Evolutionary conservation across 1,140 invertebrate species (phyloP).

Genomic region (Venturia canescens): DNA sequence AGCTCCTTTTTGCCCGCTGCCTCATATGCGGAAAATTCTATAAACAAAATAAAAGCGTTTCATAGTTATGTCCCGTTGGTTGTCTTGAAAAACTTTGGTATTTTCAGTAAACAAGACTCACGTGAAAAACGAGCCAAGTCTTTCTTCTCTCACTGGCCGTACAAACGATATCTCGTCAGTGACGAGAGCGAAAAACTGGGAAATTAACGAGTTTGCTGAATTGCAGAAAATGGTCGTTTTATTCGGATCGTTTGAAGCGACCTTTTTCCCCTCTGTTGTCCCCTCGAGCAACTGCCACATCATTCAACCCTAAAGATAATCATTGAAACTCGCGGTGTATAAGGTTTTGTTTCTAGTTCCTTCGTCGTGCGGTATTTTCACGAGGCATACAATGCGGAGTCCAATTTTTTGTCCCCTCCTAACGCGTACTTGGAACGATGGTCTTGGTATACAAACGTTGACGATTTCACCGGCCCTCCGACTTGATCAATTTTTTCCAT

Average conservation of each 20-base stretch:
- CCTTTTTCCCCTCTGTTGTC: not conserved
- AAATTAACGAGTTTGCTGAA: conserved; percentile 46
- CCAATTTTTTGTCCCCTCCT: too few relatives aligned
- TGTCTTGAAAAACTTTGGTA: conserved; percentile 27
- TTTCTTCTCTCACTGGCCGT: not conserved
- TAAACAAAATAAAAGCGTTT: too few relatives aligned
- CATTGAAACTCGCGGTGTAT: not conserved
- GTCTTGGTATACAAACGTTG: too few relatives aligned
- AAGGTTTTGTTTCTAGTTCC: not conserved
- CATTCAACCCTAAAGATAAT: conserved; percentile 17
- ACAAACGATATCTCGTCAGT: conserved; percentile 20
- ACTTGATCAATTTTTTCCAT: too few relatives aligned
- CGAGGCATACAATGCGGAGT: too few relatives aligned
- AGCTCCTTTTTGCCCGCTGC: not conserved
- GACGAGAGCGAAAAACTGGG: conserved; percentile 30
- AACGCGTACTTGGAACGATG: too few relatives aligned
- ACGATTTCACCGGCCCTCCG: too few relatives aligned
- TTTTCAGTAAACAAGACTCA: conserved; percentile 1
- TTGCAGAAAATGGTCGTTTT: conserved; percentile 45
- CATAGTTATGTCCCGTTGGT: conserved; percentile 13
- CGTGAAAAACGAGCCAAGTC: conserved; percentile 32
- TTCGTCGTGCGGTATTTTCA: too few relatives aligned
- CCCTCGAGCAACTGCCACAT: not conserved
- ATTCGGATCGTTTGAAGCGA: conserved; percentile 26
- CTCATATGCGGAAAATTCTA: too few relatives aligned